phyloP scores from a whole-genome alignment of 2,888 invertebrate genomes.

The Glomeris marginata region DNA sequence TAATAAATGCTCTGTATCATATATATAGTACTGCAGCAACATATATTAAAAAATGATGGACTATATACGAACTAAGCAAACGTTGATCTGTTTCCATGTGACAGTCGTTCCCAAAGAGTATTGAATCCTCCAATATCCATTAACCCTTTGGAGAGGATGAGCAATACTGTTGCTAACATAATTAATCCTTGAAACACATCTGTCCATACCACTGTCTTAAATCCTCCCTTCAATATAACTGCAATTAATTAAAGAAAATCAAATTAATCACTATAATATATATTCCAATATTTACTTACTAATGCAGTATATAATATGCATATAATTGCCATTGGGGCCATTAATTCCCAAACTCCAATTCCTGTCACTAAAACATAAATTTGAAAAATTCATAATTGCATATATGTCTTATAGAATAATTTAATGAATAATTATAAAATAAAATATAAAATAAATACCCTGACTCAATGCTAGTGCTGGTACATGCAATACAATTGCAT shows the following conservation, averaged over 20 bases:
- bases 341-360: slow-evolving; percentile 3
- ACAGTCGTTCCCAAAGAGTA: neutral
- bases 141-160: slow-evolving; percentile 10
- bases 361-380: slow-evolving; percentile 6
- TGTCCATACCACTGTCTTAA: slow-evolving; percentile 18
- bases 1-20: neutral
- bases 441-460: too few species aligned
- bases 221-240: slow-evolving; percentile 16
- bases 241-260: neutral
- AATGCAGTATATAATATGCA: slow-evolving; percentile 9
- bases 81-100: neutral
- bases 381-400: too few species aligned
- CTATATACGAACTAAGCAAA: neutral
- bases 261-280: neutral
- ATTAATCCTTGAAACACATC: slow-evolving; percentile 16
- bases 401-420: too few species aligned
- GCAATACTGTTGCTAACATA: slow-evolving; percentile 16
- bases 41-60: neutral
- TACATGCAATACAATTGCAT: too few species aligned
- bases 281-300: neutral
- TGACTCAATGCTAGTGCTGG: too few species aligned
- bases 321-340: neutral
- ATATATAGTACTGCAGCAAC: neutral
- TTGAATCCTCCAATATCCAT: slow-evolving; percentile 1
- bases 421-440: too few species aligned